Evolutionary conservation across 2,888 invertebrate species (phyloP), one percentile per base, ranked within the genome.

Genomic region (Andrena bicolor): DNA sequence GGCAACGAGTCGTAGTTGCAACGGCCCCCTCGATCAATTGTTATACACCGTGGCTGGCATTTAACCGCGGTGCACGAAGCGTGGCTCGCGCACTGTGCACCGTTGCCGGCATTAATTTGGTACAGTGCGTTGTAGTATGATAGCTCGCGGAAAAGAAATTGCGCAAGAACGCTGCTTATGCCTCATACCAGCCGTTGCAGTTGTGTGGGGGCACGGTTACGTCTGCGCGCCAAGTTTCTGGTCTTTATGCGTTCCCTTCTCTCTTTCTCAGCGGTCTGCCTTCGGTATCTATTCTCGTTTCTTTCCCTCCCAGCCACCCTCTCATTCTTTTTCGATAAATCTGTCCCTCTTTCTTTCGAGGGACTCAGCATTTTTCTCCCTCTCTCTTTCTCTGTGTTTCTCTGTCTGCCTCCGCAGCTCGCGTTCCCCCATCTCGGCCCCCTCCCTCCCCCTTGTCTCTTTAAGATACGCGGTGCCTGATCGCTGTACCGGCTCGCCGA

Each of bases 121-220:
- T 90, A 90, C 86, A 88, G 91, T 91, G 90, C 90, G 91, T 92
- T 89, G 86, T 63, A 76, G 86, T 73, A 51, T 87, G 87, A 89
- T 88, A 87, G 87, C 90, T 90, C 85, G 84, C 85, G 85, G 88
- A 90, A 89, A 90, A 90, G 90, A 89, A 85, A 83, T 91, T 91
- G 90, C 91, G 91, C 91, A 91, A 91, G 70, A 41, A 41, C 71
- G 78, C 80, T 80, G 82, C 86, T 82, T 77, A 72, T 82, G 71
- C 64, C 76, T 88, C 86, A 60, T 82, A 72, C 83, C 80, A 63
- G 56, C 56, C 60, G 30, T 51, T 60, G 60, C 72, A 51, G n/a
- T 51, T 66, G 23, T 71, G 23, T 41, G n/a, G 28, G 20, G 68
- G 8, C 23, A 23, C 49, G 23, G 56, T 41, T 16, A 32, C 26